phyloP scores from a whole-genome alignment of 1,140 invertebrate genomes.

The Odontomachus brunneus region DNA sequence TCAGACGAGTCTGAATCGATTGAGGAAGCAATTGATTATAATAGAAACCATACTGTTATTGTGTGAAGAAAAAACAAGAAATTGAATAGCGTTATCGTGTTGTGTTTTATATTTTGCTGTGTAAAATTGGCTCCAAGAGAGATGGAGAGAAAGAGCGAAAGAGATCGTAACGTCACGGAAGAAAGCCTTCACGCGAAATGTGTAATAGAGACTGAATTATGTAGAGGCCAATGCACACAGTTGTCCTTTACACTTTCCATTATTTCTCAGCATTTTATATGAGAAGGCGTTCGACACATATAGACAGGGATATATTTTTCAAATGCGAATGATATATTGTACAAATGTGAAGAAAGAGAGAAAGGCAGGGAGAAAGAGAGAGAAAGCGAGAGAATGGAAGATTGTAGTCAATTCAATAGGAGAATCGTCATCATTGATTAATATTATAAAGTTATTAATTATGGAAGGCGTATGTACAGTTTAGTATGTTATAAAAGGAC shows the following conservation, averaged over 20 bases:
- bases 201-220: conserved; percentile 69
- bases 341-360: conserved; percentile 57
- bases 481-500: conserved; percentile 62
- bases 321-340: conserved; percentile 68
- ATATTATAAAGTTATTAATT: conserved; percentile 35
- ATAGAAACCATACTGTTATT: conserved; percentile 52
- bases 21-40: conserved; percentile 49
- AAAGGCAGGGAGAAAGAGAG: neutral
- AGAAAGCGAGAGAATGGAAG: neutral
- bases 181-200: conserved; percentile 46
- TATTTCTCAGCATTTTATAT: conserved; percentile 73
- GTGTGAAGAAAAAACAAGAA: conserved; percentile 2
- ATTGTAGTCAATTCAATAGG: conserved; percentile 64
- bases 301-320: conserved; percentile 73
- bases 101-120: conserved; percentile 43
- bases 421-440: conserved; percentile 54
- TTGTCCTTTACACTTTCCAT: conserved; percentile 70
- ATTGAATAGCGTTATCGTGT: conserved; percentile 38
- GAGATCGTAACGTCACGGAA: conserved; percentile 34
- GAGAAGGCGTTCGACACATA: conserved; percentile 46
- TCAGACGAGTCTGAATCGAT: conserved; percentile 9
- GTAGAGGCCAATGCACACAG: conserved; percentile 53
- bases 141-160: neutral
- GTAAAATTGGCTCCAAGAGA: conserved; percentile 50
- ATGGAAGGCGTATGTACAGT: conserved; percentile 55